A percentile compares a stretch with the other conserved stretches of the same genome.
These are phyloP conservation scores for Andrena bicolor DNA, from an alignment of 2,888 invertebrate species.

Conservation along the genomic window DNA sequence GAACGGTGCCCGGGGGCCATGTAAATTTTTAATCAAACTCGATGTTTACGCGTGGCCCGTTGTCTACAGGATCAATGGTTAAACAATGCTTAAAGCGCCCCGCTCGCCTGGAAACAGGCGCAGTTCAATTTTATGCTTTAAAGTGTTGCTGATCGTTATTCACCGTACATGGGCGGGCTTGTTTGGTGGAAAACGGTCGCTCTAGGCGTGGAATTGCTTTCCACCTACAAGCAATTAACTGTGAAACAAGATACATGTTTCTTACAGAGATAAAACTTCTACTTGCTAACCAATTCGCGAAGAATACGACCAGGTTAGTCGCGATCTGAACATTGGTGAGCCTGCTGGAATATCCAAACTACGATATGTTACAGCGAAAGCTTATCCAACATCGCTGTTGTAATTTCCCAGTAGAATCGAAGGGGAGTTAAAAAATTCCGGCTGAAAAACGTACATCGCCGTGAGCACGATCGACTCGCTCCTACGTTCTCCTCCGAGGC, in stretches of 20 bases:
- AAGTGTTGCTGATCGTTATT: background rate
- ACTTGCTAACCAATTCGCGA: too few relatives aligned
- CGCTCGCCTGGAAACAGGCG: background rate
- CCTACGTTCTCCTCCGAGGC: background rate
- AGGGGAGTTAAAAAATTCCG: background rate
- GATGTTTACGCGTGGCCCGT: background rate
- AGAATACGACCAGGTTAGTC: too few relatives aligned
- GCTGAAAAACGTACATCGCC: background rate
- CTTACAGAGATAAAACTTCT: background rate
- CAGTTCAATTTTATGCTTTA: background rate
- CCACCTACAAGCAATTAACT: constrained; percentile 64
- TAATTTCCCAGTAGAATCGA: background rate
- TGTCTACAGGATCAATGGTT: background rate
- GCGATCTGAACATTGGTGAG: too few relatives aligned
- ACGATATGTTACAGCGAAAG: too few relatives aligned
- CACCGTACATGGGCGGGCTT: background rate
- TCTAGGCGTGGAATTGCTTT: constrained; percentile 20
- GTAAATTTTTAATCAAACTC: constrained; percentile 1
- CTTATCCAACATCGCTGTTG: too few relatives aligned
- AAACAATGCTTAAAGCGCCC: constrained; percentile 7
- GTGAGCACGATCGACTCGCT: constrained; percentile 6
- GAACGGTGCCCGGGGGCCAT: background rate
- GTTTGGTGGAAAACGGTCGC: background rate
- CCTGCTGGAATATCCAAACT: too few relatives aligned
- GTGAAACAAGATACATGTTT: constrained; percentile 21